Base-by-base conservation (phyloP, 1,140 invertebrate species). In the Drosophila ogumai region DNA sequence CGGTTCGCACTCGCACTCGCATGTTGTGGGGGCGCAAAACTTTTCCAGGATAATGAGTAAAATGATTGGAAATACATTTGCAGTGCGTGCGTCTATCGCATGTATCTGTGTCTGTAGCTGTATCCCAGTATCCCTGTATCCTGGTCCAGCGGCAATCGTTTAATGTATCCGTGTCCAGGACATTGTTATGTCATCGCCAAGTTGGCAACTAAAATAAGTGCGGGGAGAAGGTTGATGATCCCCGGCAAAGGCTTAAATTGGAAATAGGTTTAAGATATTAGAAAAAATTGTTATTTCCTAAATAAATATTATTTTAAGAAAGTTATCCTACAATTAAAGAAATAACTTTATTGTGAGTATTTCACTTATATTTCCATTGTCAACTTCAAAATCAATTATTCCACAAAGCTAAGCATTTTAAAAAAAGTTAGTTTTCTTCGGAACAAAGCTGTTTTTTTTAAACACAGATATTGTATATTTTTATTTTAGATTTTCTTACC, bases 31-130 rank as follows among this genome's bases (percentile, higher is more conserved):
- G 50, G 57, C 60, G 56, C 63, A 82, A 90, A 88, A 88, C 68
- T 88, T 88, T 90, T 81, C 80, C 73, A 60, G 81, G 81, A 90
- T 88, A 88, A 88, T 88, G 85, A 90, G 85, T 90, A 81, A 88
- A 88, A 88, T 88, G 78, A 88, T 88, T 88, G 85, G 85, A 88
- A 88, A 88, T 88, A 90, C 85, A 81, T 85, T 88, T 84, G 72
- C 69, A 81, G 77, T 88, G 84, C 84, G 84, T 87, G 84, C 54
- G 60, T 47, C 54, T 40, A 41, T 78, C 82, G 60, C 81, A 87
- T 87, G 75, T 79, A 63, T 75, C 54, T 60, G 72, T 67, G 44
- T 44, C 41, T 44, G 17, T 46, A 59, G 32, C 50, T 58, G 49
- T 77, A 54, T 65, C 47, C 22, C 19, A 1, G 38, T 38, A 40